Base-by-base conservation (phyloP, 2,797 vertebrate genomes). In the Taeniopygia guttata region DNA sequence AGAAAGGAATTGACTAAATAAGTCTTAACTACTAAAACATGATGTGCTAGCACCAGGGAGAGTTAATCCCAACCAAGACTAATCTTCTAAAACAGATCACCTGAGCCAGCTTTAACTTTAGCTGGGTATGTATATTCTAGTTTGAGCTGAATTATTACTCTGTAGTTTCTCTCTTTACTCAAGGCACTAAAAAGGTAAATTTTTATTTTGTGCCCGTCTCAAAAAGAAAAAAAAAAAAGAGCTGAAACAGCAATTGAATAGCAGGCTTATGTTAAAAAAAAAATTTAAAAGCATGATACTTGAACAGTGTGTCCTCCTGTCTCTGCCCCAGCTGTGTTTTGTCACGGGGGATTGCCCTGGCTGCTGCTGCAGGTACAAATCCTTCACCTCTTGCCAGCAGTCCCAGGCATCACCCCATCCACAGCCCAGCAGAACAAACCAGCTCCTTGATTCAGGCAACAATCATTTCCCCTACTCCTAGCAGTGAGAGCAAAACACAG, bases 281-380 rank as follows among this genome's bases (percentile, higher is more conserved):
- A 18, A 6, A 4, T 11, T 13, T 1, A 9, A 64, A 66, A 66
- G 43, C 26, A 36, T 18, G 15, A 12, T 58, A 17, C 29, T 54
- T 1, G 0, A 32, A 21, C 13, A 17, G 11, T 7, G 18, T 52
- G 38, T 56, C 40, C 30, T 75, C 13, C 58, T 62, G 17, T 2
- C 27, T 55, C 46, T 56, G 25, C 16, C 19, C 25, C 16, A 67
- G 59, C 10, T 5, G 0, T 17, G 10, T 40, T 68, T 83, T 69
- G 26, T 15, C 40, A 11, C 3, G 6, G n/a, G 34, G 42, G 10
- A 54, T 3, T 2, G 0, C 1, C 18, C 11, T 1, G 0, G 34
- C 34, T 81, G 27, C 40, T 70, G 43, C 29, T 49, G 34, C 1
- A 2, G 11, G 4, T 18, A 25, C 8, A 7, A 69, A 82, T 40